phyloP scores from a whole-genome alignment of 2,888 invertebrate genomes.

The Nomada fucata region DNA sequence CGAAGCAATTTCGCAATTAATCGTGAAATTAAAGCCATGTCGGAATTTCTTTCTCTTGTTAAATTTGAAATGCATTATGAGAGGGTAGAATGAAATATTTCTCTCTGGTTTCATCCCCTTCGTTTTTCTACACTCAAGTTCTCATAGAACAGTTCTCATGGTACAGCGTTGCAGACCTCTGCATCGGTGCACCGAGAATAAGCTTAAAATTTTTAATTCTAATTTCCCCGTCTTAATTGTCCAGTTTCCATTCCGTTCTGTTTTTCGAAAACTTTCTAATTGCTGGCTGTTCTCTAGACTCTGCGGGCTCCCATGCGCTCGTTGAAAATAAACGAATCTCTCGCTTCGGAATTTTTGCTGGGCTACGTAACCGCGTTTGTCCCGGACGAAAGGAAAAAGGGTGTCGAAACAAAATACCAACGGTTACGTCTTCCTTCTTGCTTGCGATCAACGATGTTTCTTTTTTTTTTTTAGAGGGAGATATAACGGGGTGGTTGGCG shows the following conservation, averaged over 20 bases:
- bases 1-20: not conserved
- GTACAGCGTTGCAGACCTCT: conserved; percentile 4
- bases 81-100: not conserved
- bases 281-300: conserved; percentile 45
- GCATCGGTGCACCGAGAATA: conserved; percentile 17
- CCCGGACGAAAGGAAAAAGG: too few relatives aligned
- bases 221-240: conserved; percentile 39
- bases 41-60: not conserved
- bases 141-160: not conserved
- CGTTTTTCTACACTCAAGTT: not conserved
- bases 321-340: conserved; percentile 22
- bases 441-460: not conserved
- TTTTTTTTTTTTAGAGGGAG: not conserved
- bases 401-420: conserved; percentile 1
- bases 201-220: conserved; percentile 49
- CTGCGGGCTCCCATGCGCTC: not conserved
- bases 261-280: conserved; percentile 50
- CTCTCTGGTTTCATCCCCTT: not conserved
- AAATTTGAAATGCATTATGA: not conserved
- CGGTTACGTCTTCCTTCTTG: not conserved
- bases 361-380: not conserved
- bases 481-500: conserved; percentile 7
- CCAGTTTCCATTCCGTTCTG: conserved; percentile 5
- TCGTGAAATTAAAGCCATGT: not conserved
- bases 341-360: conserved; percentile 11